Conservation (phyloP, 2,888 invertebrate species). For the Perizoma flavofasciatum region DNA sequence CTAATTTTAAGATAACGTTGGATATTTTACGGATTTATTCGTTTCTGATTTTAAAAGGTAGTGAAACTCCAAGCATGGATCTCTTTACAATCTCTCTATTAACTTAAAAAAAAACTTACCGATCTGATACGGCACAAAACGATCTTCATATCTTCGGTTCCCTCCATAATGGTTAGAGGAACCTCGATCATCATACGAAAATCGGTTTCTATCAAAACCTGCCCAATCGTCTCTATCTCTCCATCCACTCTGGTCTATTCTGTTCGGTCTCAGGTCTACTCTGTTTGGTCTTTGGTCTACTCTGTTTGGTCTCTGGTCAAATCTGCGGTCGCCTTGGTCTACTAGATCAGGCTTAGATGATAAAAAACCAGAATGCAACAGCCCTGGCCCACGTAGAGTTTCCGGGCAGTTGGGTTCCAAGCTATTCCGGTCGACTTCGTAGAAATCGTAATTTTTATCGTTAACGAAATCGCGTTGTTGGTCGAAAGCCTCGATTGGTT, state of each 20-base stretch:
- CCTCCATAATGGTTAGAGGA: slow-evolving; percentile 28
- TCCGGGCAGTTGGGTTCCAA: slow-evolving; percentile 84
- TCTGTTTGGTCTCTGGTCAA: slow-evolving; percentile 35
- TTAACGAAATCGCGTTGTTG: slow-evolving; percentile 84
- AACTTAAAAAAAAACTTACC: slow-evolving; percentile 57
- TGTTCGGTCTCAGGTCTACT: slow-evolving; percentile 30
- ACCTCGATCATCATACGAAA: slow-evolving; percentile 35
- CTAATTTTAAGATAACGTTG: too few species aligned
- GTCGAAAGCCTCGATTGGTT: slow-evolving; percentile 88
- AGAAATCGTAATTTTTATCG: slow-evolving; percentile 91
- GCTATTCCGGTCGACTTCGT: slow-evolving; percentile 90
- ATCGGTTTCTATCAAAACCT: slow-evolving; percentile 43
- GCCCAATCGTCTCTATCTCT: slow-evolving; percentile 61
- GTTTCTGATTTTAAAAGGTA: too few species aligned
- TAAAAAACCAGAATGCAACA: slow-evolving; percentile 73
- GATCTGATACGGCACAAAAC: slow-evolving; percentile 83
- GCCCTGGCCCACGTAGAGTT: slow-evolving; percentile 66
- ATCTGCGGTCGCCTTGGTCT: slow-evolving; percentile 38
- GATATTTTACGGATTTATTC: too few species aligned
- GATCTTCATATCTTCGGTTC: slow-evolving; percentile 62
- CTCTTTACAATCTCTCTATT: too few species aligned
- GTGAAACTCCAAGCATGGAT: too few species aligned
- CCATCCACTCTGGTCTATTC: slow-evolving; percentile 34
- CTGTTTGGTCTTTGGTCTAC: slow-evolving; percentile 41
- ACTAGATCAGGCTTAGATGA: slow-evolving; percentile 56